Conservation (phyloP, 2,113 vertebrate genomes). For the Antechinus stuartii region DNA sequence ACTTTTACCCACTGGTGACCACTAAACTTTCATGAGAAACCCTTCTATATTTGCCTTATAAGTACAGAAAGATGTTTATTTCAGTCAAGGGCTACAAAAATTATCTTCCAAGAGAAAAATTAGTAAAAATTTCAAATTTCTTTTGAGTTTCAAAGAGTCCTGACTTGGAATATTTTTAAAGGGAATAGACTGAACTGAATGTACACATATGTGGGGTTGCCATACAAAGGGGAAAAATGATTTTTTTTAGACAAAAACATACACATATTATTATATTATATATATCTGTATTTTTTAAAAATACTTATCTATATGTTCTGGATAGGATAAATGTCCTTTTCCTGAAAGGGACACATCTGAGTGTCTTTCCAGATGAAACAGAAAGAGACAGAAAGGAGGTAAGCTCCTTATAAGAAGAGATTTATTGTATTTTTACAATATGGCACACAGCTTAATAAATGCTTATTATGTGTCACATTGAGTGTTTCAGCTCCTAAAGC, state of each 20-base stretch:
- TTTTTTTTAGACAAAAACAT: too few relatives aligned
- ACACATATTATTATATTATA: too few relatives aligned
- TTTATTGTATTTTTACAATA: too few relatives aligned
- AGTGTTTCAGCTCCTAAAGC: background rate
- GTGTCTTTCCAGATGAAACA: background rate
- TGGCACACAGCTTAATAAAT: background rate
- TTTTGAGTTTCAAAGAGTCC: too few relatives aligned
- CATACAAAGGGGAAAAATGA: background rate
- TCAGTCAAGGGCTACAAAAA: background rate
- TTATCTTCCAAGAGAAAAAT: background rate
- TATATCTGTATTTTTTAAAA: too few relatives aligned
- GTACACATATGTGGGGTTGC: background rate
- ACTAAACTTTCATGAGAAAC: background rate
- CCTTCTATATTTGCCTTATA: background rate
- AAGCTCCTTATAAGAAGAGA: too few relatives aligned
- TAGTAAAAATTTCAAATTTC: background rate
- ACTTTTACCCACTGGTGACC: background rate
- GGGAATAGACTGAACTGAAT: too few relatives aligned
- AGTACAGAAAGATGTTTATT: background rate
- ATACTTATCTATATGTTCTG: background rate
- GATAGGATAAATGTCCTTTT: background rate
- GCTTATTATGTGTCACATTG: too few relatives aligned
- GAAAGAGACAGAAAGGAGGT: background rate
- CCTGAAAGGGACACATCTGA: background rate
- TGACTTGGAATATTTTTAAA: too few relatives aligned